Evolutionary conservation across 2,797 vertebrate genomes (phyloP).

Genomic region (Lepilemur septentrionalis): DNA sequence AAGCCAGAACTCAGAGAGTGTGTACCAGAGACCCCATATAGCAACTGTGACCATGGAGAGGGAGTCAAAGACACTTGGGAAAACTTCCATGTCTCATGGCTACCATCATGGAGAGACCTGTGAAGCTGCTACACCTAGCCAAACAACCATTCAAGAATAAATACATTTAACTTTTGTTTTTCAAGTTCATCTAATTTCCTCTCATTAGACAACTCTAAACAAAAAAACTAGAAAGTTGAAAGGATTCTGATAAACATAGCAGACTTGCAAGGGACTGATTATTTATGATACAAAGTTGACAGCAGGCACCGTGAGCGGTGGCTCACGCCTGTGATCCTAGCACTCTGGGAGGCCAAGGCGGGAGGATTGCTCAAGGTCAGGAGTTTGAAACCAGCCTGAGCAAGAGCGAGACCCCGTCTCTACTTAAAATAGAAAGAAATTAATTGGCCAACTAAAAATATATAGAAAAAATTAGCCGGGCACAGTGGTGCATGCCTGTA

Average conservation of each 20-base stretch:
- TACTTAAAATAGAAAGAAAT: too few relatives aligned
- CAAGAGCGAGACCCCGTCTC: too few relatives aligned
- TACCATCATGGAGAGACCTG: neutral
- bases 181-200: neutral
- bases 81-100: neutral
- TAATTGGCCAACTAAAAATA: too few relatives aligned
- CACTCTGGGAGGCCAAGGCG: too few relatives aligned
- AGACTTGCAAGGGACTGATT: neutral
- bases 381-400: too few relatives aligned
- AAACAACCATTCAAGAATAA: neutral
- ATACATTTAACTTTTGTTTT: neutral
- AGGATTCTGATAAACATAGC: neutral
- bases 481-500: too few relatives aligned
- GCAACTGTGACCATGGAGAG: neutral
- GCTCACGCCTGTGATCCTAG: too few relatives aligned
- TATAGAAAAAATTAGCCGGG: too few relatives aligned
- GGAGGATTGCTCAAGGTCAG: too few relatives aligned
- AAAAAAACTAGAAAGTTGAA: neutral
- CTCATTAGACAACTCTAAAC: neutral
- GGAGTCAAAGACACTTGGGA: neutral
- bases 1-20: neutral
- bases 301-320: too few relatives aligned
- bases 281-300: neutral
- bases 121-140: neutral
- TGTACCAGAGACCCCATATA: neutral